Evolutionary conservation across 2,113 vertebrate genomes (phyloP).

Genomic region (Pseudonaja textilis): DNA sequence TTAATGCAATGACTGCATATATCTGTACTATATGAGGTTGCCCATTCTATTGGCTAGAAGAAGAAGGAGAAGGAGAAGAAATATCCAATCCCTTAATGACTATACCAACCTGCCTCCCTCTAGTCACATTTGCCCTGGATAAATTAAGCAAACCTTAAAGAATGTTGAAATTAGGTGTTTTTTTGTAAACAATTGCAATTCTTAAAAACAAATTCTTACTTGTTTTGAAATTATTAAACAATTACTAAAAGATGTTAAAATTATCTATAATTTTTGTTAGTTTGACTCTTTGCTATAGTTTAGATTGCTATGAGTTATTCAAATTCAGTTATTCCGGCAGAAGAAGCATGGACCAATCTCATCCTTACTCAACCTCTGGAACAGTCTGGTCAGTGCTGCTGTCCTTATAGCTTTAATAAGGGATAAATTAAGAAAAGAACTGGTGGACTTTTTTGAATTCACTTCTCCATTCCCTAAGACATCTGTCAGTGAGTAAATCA

Average conservation of each 20-base stretch:
- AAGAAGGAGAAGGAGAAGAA: not conserved
- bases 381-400: not conserved
- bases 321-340: not conserved
- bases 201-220: not conserved
- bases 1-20: not conserved
- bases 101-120: not conserved
- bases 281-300: not conserved
- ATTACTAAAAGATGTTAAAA: not conserved
- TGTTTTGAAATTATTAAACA: not conserved
- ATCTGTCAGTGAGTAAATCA: not conserved
- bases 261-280: not conserved
- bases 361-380: not conserved
- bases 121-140: not conserved
- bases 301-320: not conserved
- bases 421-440: not conserved
- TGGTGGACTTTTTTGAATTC: not conserved
- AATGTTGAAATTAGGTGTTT: not conserved
- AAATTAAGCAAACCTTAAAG: not conserved
- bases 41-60: not conserved
- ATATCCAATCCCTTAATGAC: not conserved
- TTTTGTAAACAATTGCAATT: not conserved
- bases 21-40: not conserved
- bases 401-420: not conserved
- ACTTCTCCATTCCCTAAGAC: not conserved
- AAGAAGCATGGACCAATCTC: not conserved